Evolutionary conservation across 2,113 vertebrate genomes (phyloP), one percentile per base, ranked within the genome.

Genomic region (Nestor notabilis): DNA sequence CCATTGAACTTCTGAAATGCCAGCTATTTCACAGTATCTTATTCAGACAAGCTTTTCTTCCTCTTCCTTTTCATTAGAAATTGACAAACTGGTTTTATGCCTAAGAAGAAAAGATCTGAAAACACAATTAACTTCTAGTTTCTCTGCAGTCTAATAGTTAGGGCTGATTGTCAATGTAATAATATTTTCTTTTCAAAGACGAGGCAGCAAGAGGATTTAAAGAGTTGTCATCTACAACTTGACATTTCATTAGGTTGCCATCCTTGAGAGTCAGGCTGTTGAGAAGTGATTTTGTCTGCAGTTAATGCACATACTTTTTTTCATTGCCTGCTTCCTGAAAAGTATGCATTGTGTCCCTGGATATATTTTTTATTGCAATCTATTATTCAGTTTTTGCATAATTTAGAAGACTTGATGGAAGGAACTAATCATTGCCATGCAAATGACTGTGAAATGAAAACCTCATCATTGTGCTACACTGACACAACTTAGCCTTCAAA

Each of bases 371-470:
- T 70, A 87, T 83, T 83, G 46, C 55, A 72, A 41, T 83, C 78
- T 66, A 74, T 91, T 93, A 90, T 72, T 86, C 65, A 60, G 6
- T 58, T 83, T 92, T 89, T 71, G 52, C 53, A 80, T 83, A 64
- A 93, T 93, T 94, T 70, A 70, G 29, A 96, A 80, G 58, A 80
- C 63, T 80, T 76, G 17, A 78, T 88, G 75, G 81, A 96, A 91
- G 56, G 56, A 90, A 89, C 13, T 90, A 74, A 89, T 91, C 70
- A 94, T 37, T 93, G 78, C 70, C 71, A 65, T 83, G 87, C 61
- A 89, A 87, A 91, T 84, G 72, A 82, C 87, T 49, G 41, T 66
- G 87, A 91, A 77, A 94, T 87, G 56, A 93, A 95, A 96, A 89
- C 56, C 70, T 87, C 84, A 83, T 68, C 52, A 46, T 10, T 76